phyloP scores from a whole-genome alignment of 1,140 invertebrate species.

The Tyrophagus putrescentiae region DNA sequence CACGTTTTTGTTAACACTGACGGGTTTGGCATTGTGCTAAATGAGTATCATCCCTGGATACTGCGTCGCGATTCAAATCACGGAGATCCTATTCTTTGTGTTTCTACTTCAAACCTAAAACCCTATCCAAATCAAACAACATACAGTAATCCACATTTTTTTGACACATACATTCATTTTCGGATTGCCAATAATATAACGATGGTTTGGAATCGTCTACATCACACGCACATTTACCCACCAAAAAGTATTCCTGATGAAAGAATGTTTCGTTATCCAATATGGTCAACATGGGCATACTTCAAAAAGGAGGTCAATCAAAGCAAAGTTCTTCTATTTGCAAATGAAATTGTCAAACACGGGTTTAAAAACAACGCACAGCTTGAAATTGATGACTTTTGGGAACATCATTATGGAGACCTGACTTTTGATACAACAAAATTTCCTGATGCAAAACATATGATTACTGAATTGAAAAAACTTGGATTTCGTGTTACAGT shows the following conservation, averaged over 20 bases:
- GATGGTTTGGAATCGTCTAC: too few relatives aligned
- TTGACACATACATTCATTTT: too few relatives aligned
- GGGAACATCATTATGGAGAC: slow-evolving; percentile 76
- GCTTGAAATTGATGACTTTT: slow-evolving; percentile 77
- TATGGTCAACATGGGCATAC: slow-evolving; percentile 54
- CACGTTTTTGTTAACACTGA: background rate
- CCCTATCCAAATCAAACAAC: too few relatives aligned
- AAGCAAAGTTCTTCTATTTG: slow-evolving; percentile 48
- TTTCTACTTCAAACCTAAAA: background rate
- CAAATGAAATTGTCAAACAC: slow-evolving; percentile 48
- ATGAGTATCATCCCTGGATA: background rate
- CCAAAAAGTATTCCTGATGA: slow-evolving; percentile 51
- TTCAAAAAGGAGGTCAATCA: slow-evolving; percentile 44
- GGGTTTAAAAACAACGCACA: slow-evolving; percentile 60
- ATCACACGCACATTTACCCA: too few relatives aligned
- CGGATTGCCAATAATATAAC: too few relatives aligned
- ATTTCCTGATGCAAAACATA: slow-evolving; percentile 50
- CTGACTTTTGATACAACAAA: slow-evolving; percentile 52
- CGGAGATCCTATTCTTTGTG: slow-evolving; percentile 11
- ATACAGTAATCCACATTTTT: too few relatives aligned
- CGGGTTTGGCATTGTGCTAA: slow-evolving; percentile 1
- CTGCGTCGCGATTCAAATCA: background rate
- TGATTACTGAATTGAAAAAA: slow-evolving; percentile 43
- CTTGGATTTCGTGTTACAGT: slow-evolving; percentile 51
- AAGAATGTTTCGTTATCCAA: slow-evolving; percentile 54